Conservation (phyloP, 1,140 invertebrate genomes). For the Megathymus violae region DNA sequence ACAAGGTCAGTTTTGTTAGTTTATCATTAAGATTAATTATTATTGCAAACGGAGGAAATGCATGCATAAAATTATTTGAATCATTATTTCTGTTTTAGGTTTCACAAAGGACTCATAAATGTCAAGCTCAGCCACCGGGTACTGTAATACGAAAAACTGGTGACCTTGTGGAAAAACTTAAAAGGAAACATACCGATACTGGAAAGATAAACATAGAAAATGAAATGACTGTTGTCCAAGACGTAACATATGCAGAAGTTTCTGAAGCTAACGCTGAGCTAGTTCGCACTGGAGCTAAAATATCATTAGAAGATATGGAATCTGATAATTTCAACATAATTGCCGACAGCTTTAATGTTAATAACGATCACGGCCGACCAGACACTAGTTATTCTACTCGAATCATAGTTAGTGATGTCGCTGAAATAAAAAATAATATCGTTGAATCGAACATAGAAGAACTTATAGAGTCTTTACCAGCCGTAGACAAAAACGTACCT, state of each 20-base stretch:
- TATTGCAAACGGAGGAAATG: too few species aligned
- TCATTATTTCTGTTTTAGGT: conserved; percentile 80
- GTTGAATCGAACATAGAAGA: conserved; percentile 58
- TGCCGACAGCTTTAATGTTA: conserved; percentile 52
- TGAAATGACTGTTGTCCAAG: conserved; percentile 26
- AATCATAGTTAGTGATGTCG: conserved; percentile 7
- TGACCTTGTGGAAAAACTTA: conserved; percentile 80
- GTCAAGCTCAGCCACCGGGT: conserved; percentile 85
- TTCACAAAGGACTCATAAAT: conserved; percentile 92
- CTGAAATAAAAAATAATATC: conserved; percentile 40
- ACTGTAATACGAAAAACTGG: conserved; percentile 80
- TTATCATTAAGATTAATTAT: neutral
- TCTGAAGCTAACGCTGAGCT: conserved; percentile 75
- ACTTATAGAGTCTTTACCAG: conserved; percentile 61
- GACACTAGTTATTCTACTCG: conserved; percentile 28
- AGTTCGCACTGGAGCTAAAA: conserved; percentile 67
- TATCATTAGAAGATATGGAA: conserved; percentile 78
- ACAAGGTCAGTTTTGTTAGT: conserved; percentile 86
- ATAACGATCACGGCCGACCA: conserved; percentile 19
- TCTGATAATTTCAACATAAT: conserved; percentile 73
- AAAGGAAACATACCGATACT: conserved; percentile 56
- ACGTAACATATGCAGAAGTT: conserved; percentile 52
- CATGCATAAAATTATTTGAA: too few species aligned
- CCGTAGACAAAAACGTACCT: conserved; percentile 70
- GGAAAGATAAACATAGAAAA: conserved; percentile 19